phyloP scores from a whole-genome alignment of 1,140 invertebrate species.

The Drosophila seguyi region DNA sequence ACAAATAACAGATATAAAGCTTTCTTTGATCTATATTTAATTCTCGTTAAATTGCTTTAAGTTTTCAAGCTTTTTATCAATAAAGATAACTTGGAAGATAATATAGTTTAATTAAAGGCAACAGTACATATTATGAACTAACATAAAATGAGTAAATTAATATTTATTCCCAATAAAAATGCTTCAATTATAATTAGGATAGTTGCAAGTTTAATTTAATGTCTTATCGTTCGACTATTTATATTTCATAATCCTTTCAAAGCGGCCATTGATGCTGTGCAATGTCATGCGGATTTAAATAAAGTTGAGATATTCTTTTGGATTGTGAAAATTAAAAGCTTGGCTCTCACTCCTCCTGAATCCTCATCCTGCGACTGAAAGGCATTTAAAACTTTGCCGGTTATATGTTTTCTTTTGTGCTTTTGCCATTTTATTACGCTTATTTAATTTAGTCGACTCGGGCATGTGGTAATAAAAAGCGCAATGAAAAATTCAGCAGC shows the following conservation, averaged over 20 bases:
- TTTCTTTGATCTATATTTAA: neutral
- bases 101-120: no score
- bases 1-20: neutral
- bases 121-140: neutral
- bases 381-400: conserved; percentile 61
- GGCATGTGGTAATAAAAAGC: conserved; percentile 67
- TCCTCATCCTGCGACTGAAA: neutral
- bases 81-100: no score
- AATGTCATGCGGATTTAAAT: neutral
- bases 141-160: neutral
- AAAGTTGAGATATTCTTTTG: conserved; percentile 45
- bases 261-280: neutral
- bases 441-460: conserved; percentile 77
- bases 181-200: no score
- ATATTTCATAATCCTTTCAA: neutral
- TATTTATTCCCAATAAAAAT: neutral
- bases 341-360: conserved; percentile 19
- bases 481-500: conserved; percentile 69
- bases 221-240: no score
- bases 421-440: conserved; percentile 71
- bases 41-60: no score
- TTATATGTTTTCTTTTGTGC: conserved; percentile 47
- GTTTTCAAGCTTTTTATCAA: no score
- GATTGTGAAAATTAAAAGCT: conserved; percentile 64
- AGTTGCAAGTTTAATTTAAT: no score